Conservation (phyloP, 2,797 vertebrate species). For the Erpetoichthys calabaricus region DNA sequence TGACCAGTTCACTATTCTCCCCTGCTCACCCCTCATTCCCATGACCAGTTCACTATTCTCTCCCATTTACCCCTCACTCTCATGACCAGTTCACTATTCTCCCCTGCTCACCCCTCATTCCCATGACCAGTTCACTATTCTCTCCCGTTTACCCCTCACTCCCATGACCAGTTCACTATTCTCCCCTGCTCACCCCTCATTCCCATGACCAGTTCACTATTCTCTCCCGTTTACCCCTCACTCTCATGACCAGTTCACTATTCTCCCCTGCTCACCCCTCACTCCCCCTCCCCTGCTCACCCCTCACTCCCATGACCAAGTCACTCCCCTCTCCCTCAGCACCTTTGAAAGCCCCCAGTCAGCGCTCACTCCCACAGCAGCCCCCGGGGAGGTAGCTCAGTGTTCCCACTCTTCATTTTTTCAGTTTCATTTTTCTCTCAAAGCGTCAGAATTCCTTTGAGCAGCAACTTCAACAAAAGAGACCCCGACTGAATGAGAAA, state of each 20-base stretch:
- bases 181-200: no score
- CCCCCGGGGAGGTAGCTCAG: conserved; percentile 6
- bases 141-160: conserved; percentile 18
- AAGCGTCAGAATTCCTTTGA: no score
- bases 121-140: no score
- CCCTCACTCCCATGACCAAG: conserved; percentile 13
- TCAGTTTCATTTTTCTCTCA: not conserved
- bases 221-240: no score
- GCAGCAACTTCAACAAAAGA: not conserved
- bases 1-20: conserved; percentile 4
- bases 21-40: conserved; percentile 1
- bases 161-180: conserved; percentile 1
- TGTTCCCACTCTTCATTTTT: conserved; percentile 8
- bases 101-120: conserved; percentile 6
- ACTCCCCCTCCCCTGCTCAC: conserved; percentile 13
- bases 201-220: no score
- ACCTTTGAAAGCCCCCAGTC: not conserved
- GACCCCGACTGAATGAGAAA: conserved; percentile 21
- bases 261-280: conserved; percentile 8
- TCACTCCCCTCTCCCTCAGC: not conserved
- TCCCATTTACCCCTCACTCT: no score
- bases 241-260: no score
- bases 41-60: no score
- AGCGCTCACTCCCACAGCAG: not conserved
- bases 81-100: not conserved